Evolutionary conservation across 2,888 invertebrate genomes (phyloP).

Genomic region (Scaptomyza flava): DNA sequence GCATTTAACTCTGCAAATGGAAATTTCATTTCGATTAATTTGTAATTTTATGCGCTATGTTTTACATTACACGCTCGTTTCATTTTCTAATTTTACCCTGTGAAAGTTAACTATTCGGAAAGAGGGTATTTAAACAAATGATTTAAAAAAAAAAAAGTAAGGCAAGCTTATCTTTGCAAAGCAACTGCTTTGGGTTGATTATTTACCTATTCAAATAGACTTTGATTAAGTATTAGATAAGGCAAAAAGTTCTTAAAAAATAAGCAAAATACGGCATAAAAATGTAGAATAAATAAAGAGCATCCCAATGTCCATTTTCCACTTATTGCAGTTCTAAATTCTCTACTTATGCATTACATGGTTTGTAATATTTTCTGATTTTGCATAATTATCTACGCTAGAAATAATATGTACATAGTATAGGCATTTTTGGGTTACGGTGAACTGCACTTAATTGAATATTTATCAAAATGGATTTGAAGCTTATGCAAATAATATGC

Average conservation of each 20-base stretch:
- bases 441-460: constrained; percentile 62
- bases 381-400: constrained; percentile 52
- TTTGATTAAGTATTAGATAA: no score
- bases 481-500: constrained; percentile 69
- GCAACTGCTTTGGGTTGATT: no score
- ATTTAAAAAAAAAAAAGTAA: no score
- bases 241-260: background rate
- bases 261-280: background rate
- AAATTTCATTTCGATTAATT: constrained; percentile 60
- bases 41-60: constrained; percentile 56
- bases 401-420: constrained; percentile 27
- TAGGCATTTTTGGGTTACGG: constrained; percentile 14
- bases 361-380: constrained; percentile 49
- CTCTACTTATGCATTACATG: constrained; percentile 4
- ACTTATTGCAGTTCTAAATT: background rate
- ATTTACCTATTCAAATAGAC: no score
- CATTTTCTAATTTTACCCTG: constrained; percentile 23
- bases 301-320: background rate
- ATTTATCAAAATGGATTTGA: constrained; percentile 67
- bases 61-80: constrained; percentile 17
- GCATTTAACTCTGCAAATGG: constrained; percentile 47
- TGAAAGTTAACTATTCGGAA: background rate
- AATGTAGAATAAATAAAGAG: background rate
- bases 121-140: no score
- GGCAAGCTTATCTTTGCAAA: no score